phyloP scores from a whole-genome alignment of 2,113 vertebrate species.

The Rissa tridactyla region DNA sequence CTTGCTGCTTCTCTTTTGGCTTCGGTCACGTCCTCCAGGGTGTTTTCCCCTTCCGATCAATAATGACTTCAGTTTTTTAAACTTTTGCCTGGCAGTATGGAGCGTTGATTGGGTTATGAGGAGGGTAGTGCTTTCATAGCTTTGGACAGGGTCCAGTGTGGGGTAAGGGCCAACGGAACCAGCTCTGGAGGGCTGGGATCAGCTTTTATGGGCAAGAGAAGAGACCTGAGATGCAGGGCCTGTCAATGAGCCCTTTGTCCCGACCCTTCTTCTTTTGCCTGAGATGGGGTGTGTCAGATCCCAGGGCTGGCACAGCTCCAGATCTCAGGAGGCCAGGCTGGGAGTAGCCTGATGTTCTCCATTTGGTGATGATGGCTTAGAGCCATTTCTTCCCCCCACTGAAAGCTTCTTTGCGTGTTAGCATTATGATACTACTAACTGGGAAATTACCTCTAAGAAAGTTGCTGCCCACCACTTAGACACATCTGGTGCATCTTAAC shows the following conservation, averaged over 20 bases:
- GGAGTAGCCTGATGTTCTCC: not conserved
- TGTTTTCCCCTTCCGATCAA: not conserved
- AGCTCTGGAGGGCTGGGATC: not conserved
- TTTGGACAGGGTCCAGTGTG: not conserved
- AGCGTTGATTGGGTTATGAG: not conserved
- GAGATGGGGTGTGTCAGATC: not conserved
- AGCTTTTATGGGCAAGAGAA: not conserved
- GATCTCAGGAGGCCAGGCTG: not conserved
- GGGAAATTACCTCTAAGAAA: not conserved
- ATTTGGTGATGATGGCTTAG: not conserved
- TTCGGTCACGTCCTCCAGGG: not conserved
- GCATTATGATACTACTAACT: not conserved
- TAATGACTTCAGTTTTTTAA: not conserved
- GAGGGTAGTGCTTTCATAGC: not conserved
- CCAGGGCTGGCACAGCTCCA: not conserved
- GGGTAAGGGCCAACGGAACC: not conserved
- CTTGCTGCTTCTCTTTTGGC: not conserved
- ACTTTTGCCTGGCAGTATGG: fast-evolving
- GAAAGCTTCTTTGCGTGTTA: not conserved
- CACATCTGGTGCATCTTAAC: not conserved
- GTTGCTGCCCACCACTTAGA: not conserved
- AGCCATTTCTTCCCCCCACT: not conserved
- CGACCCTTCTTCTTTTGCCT: not conserved
- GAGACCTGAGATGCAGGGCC: not conserved
- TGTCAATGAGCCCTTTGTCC: not conserved